A percentile compares a stretch with the other conserved stretches of the same genome.
These are phyloP conservation scores for Erebia palarica DNA, from an alignment of 2,888 invertebrate genomes.

Conservation along the genomic window DNA sequence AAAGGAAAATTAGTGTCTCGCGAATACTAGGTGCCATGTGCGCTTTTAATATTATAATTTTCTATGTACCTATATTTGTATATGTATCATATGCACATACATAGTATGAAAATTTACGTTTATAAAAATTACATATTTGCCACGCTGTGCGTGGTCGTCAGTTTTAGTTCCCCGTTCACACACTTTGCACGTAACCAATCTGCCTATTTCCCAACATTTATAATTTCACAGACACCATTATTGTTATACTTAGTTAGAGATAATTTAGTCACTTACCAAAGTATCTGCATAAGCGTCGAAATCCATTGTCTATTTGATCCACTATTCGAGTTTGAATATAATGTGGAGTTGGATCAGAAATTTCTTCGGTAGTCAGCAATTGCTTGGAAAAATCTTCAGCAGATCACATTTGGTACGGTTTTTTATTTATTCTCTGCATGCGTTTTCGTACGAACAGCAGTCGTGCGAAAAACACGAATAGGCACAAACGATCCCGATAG, in stretches of 20 bases:
- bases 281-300: neutral
- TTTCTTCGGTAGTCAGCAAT: too few relatives aligned
- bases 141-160: neutral
- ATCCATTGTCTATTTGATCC: neutral
- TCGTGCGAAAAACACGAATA: too few relatives aligned
- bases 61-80: neutral
- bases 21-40: neutral
- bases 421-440: too few relatives aligned
- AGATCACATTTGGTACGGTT: too few relatives aligned
- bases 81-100: neutral
- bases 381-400: too few relatives aligned
- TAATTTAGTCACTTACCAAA: too few relatives aligned
- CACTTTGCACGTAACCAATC: constrained; percentile 1
- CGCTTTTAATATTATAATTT: neutral
- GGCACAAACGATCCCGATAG: too few relatives aligned
- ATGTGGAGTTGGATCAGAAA: neutral
- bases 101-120: constrained; percentile 2
- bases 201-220: neutral
- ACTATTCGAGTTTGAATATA: neutral
- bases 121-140: neutral
- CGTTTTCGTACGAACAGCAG: too few relatives aligned
- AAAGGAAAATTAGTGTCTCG: neutral
- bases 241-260: too few relatives aligned
- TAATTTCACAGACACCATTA: neutral
- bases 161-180: neutral